phyloP scores from a whole-genome alignment of 2,113 vertebrate genomes.

The Solea senegalensis region DNA sequence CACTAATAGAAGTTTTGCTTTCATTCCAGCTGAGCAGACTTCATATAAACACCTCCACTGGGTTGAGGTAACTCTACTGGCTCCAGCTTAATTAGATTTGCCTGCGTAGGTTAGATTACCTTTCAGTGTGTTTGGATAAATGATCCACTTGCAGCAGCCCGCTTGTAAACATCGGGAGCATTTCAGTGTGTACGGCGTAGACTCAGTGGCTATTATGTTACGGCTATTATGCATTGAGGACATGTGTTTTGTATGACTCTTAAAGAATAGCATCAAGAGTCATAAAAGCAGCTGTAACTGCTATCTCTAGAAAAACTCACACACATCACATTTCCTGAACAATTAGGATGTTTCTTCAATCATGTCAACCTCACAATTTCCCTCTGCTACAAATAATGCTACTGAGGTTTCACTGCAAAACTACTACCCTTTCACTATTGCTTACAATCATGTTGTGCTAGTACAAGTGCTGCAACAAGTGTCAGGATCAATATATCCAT shows the following conservation, averaged over 20 bases:
- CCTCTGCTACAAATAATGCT: not conserved
- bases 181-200: constrained; percentile 28
- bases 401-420: too few relatives aligned
- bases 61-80: constrained; percentile 43
- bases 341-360: too few relatives aligned
- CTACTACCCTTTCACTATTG: too few relatives aligned
- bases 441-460: too few relatives aligned
- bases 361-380: too few relatives aligned
- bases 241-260: constrained; percentile 6
- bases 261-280: not conserved
- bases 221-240: constrained; percentile 33
- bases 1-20: constrained; percentile 58
- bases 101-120: constrained; percentile 46
- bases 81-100: constrained; percentile 60
- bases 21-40: constrained; percentile 52
- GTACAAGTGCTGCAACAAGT: too few relatives aligned
- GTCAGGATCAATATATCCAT: too few relatives aligned
- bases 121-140: constrained; percentile 59
- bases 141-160: constrained; percentile 45
- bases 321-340: too few relatives aligned
- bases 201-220: constrained; percentile 16
- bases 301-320: not conserved
- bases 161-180: constrained; percentile 52
- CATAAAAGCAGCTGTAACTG: not conserved
- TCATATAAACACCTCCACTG: constrained; percentile 56